Evolutionary conservation across 2,888 invertebrate species (phyloP), one percentile per base, ranked within the genome.

Genomic region (Chironomus tentans): DNA sequence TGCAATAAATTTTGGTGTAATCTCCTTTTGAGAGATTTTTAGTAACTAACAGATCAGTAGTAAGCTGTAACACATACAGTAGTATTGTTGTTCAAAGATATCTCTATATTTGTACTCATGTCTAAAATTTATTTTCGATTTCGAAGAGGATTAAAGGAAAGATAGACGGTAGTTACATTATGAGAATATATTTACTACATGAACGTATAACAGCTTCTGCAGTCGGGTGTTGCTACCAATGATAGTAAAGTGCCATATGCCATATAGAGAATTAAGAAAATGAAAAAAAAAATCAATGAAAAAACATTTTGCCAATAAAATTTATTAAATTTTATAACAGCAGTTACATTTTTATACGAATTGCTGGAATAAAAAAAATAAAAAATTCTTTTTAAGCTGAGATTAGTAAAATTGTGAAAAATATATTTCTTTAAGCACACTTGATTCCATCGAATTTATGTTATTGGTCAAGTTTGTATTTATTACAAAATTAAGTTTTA

Each of bases 131-230:
- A 47, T 71, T 22, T 47, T 15, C 56, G 22, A 56, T 24, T 71
- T 24, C 56, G 71, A 71, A 71, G 13, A 24, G 71, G 71, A 71
- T 71, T 71, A 71, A 50, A n/a, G 50, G 56, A 38, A 56, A 65
- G 65, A 65, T 65, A 18, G 18, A 56, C 56, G 56, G 18, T 15
- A 56, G 56, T 15, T 38, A 38, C 38, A 38, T 38, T 38, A 15
- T 15, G 56, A 50, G 50, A 15, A 50, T 50, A n/a, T 18, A 56
- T 56, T 5, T 18, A 56, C 56, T 56, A 56, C 18, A 56, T 56
- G 18, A n/a, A 56, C 15, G 7, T 56, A 56, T 56, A 6, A 56
- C 56, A 56, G 38, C 18, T 56, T 15, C 56, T 56, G 18, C 56
- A 56, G 5, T 18, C 18, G 56, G 5, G 18, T 18, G 56, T 18